These are phyloP conservation scores for Crax fasciolata DNA, from an alignment of 2,797 vertebrate genomes.

Conservation along the genomic window DNA sequence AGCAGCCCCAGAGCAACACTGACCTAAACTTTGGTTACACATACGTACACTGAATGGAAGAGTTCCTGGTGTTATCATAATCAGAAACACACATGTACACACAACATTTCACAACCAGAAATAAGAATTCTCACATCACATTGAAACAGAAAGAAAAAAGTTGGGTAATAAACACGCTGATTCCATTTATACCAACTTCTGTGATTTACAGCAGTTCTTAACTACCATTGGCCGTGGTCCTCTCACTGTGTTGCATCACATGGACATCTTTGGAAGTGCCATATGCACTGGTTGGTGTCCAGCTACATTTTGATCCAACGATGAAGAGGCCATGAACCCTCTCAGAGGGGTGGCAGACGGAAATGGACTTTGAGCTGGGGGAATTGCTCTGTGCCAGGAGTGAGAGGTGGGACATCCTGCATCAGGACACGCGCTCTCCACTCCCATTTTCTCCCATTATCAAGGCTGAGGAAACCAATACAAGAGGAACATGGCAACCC, in stretches of 20 bases:
- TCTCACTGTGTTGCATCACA: fast-evolving
- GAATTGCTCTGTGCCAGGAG: not conserved
- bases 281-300: fast-evolving
- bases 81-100: not conserved
- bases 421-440: not conserved
- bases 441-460: not conserved
- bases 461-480: not conserved
- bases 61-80: not conserved
- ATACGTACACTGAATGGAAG: fast-evolving
- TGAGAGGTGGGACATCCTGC: not conserved
- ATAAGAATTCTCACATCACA: fast-evolving
- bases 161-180: not conserved
- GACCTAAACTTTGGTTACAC: not conserved
- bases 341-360: not conserved
- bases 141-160: not conserved
- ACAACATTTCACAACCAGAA: not conserved
- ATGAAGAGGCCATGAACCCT: not conserved
- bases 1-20: not conserved
- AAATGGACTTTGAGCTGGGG: not conserved
- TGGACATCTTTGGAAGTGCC: not conserved
- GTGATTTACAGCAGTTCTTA: not conserved
- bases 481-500: not conserved
- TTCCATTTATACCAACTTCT: not conserved
- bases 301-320: not conserved
- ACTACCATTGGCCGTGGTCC: fast-evolving